Conservation (phyloP, 2,797 vertebrate genomes). For the Pipistrellus kuhlii region DNA sequence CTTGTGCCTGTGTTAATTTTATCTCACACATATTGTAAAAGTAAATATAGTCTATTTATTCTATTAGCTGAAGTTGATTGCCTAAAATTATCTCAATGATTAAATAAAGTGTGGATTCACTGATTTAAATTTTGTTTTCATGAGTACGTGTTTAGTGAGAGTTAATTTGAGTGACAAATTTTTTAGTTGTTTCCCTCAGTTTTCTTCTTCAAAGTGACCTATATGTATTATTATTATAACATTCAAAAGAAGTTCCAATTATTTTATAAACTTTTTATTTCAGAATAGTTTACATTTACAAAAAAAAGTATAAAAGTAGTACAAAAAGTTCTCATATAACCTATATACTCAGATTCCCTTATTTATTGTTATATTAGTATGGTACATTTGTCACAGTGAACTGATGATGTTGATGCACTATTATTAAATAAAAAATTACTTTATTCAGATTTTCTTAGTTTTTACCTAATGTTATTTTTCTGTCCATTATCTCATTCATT, state of each 20-base stretch:
- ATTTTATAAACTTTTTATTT: background rate
- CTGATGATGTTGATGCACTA: background rate
- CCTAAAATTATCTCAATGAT: background rate
- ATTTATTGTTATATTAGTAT: background rate
- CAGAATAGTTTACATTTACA: background rate
- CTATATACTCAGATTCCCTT: background rate
- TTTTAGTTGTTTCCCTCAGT: background rate
- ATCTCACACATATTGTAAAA: background rate
- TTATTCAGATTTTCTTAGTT: background rate
- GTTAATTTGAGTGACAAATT: background rate
- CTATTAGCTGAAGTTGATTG: background rate
- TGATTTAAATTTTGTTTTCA: conserved; percentile 2
- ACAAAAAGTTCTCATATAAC: background rate
- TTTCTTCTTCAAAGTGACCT: background rate
- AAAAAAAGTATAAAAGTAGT: background rate
- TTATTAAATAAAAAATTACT: background rate
- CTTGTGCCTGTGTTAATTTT: background rate
- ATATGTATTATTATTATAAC: background rate
- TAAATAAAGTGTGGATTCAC: background rate
- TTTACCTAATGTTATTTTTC: background rate
- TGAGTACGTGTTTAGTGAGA: background rate
- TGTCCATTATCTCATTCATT: background rate
- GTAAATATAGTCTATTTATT: background rate
- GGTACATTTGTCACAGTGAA: too few relatives aligned
- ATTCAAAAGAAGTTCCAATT: background rate